Base-by-base conservation (phyloP, 1,140 invertebrate species). In the Macrocentrus cingulum region DNA sequence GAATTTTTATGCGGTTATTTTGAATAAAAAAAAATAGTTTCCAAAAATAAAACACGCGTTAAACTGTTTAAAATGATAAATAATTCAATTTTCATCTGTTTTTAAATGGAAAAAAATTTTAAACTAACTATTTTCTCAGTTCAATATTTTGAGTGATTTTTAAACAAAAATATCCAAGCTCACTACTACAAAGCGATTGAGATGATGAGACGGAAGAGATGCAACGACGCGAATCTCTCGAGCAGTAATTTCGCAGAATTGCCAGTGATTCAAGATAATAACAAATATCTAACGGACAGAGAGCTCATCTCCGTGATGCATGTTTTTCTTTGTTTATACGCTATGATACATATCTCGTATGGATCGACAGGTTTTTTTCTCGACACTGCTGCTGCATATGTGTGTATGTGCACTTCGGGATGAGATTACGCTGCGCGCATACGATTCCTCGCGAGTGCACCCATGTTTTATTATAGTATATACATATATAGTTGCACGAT, bases 401-500 rank as follows among this genome's bases (percentile, higher is more conserved):
- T 49, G 9, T 49, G 18, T 32, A 49, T 15, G 11, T 5, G 8
- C 34, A 32, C 16, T 16, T 18, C 15, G 44, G 36, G 13, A 54
- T 56, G 44, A 48, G 54, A 56, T 56, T 56, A 56, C 54, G 39
- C 44, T 48, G 32, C 25, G 25, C 36, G 23, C 46, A 50, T 49
- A 57, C 36, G 55, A 50, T 36, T 56, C 45, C 44, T 32, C 22
- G 29, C 45, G 25, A 32, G 41, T 8, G 29, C 36, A 32, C 29
- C 22, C 29, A 56, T 45, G 19, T 44, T 16, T 54, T 13, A 19
- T 22, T 32, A 32, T 46, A 11, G 29, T 22, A 46, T 42, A 45
- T 50, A n/a, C n/a, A 42, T 55, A 59, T 54, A 56, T 29, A 37
- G 25, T 55, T 54, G 54, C 53, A 45, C 29, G 63, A 63, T 68